A percentile compares a stretch with the other conserved stretches of the same genome.
These are phyloP conservation scores for Crotalus viridis DNA, from an alignment of 2,113 vertebrate species.

Conservation along the genomic window DNA sequence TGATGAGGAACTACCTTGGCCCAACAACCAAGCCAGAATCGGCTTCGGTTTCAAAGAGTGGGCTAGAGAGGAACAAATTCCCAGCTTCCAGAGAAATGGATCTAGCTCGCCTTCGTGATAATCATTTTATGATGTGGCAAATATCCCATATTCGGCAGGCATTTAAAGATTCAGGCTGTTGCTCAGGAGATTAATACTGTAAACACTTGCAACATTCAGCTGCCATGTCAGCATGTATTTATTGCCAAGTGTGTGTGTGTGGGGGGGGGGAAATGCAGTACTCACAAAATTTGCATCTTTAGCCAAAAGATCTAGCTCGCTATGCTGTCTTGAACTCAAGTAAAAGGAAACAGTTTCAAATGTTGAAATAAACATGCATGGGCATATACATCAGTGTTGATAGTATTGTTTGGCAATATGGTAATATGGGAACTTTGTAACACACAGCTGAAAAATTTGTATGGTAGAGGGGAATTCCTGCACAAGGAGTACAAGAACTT, in stretches of 20 bases:
- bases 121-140: not conserved
- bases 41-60: not conserved
- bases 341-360: not conserved
- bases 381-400: not conserved
- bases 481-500: not conserved
- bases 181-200: slow-evolving; percentile 8
- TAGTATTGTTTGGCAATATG: too few relatives aligned
- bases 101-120: not conserved
- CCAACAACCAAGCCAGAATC: not conserved
- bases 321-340: not conserved
- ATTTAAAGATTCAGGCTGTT: slow-evolving; percentile 13
- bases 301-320: not conserved
- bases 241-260: not conserved
- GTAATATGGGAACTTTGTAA: not conserved
- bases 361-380: not conserved
- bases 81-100: not conserved
- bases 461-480: not conserved
- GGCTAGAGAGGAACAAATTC: not conserved
- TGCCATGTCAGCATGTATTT: slow-evolving; percentile 27
- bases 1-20: not conserved
- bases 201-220: slow-evolving; percentile 11
- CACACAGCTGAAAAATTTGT: not conserved
- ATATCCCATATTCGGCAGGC: not conserved
- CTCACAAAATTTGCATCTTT: not conserved
- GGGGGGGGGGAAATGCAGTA: not conserved